A percentile compares a stretch with the other conserved stretches of the same genome.
Conservation (phyloP, 2,888 invertebrate genomes). For the Morpho achilles region DNA sequence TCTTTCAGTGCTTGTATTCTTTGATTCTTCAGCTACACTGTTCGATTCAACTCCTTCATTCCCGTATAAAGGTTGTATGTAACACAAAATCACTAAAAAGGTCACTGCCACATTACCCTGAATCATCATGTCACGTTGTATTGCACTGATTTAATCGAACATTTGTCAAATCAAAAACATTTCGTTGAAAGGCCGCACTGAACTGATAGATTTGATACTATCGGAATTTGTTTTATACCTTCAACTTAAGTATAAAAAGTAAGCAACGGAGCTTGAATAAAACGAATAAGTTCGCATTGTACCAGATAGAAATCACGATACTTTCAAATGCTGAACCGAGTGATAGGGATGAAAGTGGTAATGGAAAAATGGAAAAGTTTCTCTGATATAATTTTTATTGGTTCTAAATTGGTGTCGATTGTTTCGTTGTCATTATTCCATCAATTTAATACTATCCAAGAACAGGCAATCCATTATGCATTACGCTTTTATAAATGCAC, state of each 20-base stretch:
- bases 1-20: constrained; percentile 40
- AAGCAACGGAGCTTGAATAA: constrained; percentile 41
- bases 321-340: constrained; percentile 43
- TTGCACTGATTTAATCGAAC: constrained; percentile 35
- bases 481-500: too few relatives aligned
- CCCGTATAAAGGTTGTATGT: constrained; percentile 35
- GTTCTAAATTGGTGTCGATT: constrained; percentile 18
- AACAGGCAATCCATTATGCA: too few relatives aligned
- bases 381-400: constrained; percentile 28
- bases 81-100: constrained; percentile 44
- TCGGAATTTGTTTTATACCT: constrained; percentile 65
- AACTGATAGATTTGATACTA: constrained; percentile 50
- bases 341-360: constrained; percentile 23
- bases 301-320: constrained; percentile 38
- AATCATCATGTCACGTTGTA: constrained; percentile 50
- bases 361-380: constrained; percentile 34
- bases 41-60: constrained; percentile 49
- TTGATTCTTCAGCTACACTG: constrained; percentile 32
- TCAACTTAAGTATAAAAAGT: constrained; percentile 46
- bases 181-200: constrained; percentile 42
- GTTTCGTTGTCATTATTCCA: not conserved
- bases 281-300: constrained; percentile 55
- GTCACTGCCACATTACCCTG: constrained; percentile 42
- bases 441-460: constrained; percentile 7
- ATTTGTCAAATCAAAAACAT: constrained; percentile 39